phyloP scores from a whole-genome alignment of 2,888 invertebrate species.

The Cenopis cana region DNA sequence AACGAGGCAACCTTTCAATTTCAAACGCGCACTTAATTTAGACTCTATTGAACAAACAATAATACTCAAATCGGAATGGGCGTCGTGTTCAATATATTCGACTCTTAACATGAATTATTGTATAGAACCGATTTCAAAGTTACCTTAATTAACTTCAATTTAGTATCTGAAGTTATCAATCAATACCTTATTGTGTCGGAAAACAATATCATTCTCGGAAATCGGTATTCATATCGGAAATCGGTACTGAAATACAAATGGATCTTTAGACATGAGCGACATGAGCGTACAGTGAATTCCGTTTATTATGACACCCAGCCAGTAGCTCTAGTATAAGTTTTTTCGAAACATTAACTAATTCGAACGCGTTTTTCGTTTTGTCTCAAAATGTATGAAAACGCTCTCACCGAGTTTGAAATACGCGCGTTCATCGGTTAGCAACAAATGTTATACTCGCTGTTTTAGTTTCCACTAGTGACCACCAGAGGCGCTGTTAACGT shows the following conservation, averaged over 20 bases:
- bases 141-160: conserved; percentile 9
- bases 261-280: neutral
- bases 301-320: too few relatives aligned
- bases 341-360: too few relatives aligned
- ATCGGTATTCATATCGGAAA: conserved; percentile 25
- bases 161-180: conserved; percentile 12
- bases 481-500: too few relatives aligned
- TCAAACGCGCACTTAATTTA: neutral
- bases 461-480: too few relatives aligned
- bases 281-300: too few relatives aligned
- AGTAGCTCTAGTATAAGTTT: too few relatives aligned
- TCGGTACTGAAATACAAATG: neutral
- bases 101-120: neutral
- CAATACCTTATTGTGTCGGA: conserved; percentile 8
- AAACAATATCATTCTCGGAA: conserved; percentile 17
- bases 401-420: too few relatives aligned
- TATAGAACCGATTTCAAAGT: conserved; percentile 9
- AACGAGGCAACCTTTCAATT: neutral
- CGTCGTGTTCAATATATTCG: neutral
- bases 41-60: neutral
- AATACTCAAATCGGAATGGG: neutral
- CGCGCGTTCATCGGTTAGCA: too few relatives aligned
- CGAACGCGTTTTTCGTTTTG: too few relatives aligned
- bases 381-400: too few relatives aligned
- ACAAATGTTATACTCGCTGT: too few relatives aligned